phyloP scores from a whole-genome alignment of 2,888 invertebrate genomes.

The Tuta absoluta region DNA sequence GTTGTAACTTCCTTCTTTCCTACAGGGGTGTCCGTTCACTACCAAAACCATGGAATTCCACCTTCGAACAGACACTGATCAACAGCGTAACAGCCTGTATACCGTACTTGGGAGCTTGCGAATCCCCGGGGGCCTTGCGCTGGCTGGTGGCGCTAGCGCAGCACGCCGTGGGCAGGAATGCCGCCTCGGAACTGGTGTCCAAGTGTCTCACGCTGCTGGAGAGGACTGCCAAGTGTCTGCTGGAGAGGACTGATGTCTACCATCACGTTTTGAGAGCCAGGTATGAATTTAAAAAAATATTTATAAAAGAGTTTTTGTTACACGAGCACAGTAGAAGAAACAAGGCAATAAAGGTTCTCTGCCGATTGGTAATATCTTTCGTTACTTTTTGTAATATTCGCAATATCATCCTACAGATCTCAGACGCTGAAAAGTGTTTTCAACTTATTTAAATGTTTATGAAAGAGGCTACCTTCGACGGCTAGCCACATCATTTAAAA shows the following conservation, averaged over 20 bases:
- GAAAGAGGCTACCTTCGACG: too few species aligned
- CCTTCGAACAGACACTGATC: constrained; percentile 85
- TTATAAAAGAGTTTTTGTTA: too few species aligned
- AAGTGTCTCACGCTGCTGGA: constrained; percentile 85
- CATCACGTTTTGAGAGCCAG: constrained; percentile 90
- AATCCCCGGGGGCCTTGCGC: constrained; percentile 91
- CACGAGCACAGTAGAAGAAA: too few species aligned
- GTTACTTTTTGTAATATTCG: too few species aligned
- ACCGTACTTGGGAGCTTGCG: constrained; percentile 85
- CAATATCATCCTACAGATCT: too few species aligned
- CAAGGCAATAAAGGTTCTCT: too few species aligned
- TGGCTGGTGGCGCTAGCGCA: constrained; percentile 88
- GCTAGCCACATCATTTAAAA: too few species aligned
- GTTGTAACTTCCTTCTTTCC: not conserved
- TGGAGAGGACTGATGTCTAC: constrained; percentile 87
- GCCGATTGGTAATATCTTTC: too few species aligned
- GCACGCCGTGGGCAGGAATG: constrained; percentile 47
- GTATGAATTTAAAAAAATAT: constrained; percentile 54
- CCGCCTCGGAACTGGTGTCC: constrained; percentile 61
- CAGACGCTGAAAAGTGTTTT: too few species aligned
- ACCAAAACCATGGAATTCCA: constrained; percentile 81
- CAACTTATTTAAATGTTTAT: too few species aligned
- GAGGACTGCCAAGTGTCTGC: constrained; percentile 79
- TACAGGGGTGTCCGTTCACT: constrained; percentile 87
- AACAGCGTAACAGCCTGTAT: constrained; percentile 85